Conservation (phyloP, 2,797 vertebrate genomes). For the Ctenopoma multispine region DNA sequence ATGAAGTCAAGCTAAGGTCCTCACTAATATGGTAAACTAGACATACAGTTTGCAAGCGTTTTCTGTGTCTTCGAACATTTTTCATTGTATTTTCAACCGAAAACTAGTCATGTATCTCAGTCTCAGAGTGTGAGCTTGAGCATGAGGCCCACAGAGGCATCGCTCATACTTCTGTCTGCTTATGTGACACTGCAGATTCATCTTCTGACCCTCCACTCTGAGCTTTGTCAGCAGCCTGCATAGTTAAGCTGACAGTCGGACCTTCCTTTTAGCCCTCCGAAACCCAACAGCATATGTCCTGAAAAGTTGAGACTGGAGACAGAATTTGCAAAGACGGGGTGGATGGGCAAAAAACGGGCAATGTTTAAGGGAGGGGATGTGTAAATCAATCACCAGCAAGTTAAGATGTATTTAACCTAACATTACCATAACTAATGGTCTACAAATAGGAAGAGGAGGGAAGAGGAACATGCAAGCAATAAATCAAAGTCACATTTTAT, state of each 20-base stretch:
- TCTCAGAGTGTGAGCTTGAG: conserved; percentile 12
- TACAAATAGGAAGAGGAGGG: conserved; percentile 35
- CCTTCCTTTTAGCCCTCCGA: conserved; percentile 27
- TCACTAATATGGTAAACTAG: neutral
- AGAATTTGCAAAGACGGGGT: neutral
- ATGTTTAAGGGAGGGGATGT: conserved; percentile 39
- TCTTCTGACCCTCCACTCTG: conserved; percentile 50
- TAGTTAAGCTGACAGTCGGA: conserved; percentile 46
- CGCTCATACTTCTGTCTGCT: conserved; percentile 32
- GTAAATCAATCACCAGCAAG: conserved; percentile 61
- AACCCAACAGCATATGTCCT: conserved; percentile 23
- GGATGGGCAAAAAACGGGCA: neutral
- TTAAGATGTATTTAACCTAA: conserved; percentile 69
- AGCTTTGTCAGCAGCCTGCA: conserved; percentile 52
- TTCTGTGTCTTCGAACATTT: neutral
- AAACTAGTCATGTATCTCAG: conserved; percentile 14
- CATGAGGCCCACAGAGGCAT: conserved; percentile 25
- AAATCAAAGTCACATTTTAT: conserved; percentile 57
- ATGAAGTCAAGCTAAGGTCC: neutral
- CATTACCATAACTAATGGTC: conserved; percentile 71
- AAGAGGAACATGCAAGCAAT: conserved; percentile 37
- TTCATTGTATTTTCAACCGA: neutral
- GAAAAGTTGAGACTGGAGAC: conserved; percentile 7
- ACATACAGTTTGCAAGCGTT: neutral
- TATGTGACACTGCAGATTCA: conserved; percentile 54